Base-by-base conservation (phyloP, 1,140 invertebrate species). In the Amphibalanus amphitrite region DNA sequence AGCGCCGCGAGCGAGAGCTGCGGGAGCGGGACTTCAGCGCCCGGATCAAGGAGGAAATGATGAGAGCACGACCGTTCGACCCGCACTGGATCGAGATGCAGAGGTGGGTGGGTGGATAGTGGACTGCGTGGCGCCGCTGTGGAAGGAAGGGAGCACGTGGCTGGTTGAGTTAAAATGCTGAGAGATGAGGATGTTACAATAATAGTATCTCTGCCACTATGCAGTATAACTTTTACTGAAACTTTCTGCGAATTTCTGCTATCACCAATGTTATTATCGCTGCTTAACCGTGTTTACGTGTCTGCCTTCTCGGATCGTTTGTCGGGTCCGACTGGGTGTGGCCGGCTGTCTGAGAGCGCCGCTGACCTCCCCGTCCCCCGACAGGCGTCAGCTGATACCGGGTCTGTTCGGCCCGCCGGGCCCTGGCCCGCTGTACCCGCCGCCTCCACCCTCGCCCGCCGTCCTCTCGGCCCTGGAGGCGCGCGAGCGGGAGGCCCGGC, bases 1-100 rank as follows among this genome's bases (percentile, higher is more conserved):
- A 93, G 78, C 92, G 93, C 78, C 79, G 90, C 69, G 91, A 93
- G 78, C 81, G 90, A 68, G 91, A 94, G 76, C 79, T 93, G 25
- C 81, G 91, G 26, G 91, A 93, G 79, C 82, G 91, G 28, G 90
- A 93, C 77, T 80, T 92, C 20, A 90, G 88, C 76, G 89, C 92
- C 79, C 82, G 90, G 71, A 83, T 87, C 78, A 93, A 88, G 81
- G 91, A 94, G 79, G 87, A 93, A 77, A 83, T 92, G 59, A 86
- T 92, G 79, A 91, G 91, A 74, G 4, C 65, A 3, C 65, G 65
- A 1, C 65, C 65, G n/a, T 13, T 67, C 26, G 65, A 67, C 28
- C 65, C 65, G 28, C 65, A 67, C 65, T 67, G 65, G 65, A n/a
- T 67, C 65, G 65, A 67, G 28, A 26, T 67, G 28, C 65, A 67